Conservation (phyloP, 2,797 vertebrate species). For the Typhlichthys eigenmanni region DNA sequence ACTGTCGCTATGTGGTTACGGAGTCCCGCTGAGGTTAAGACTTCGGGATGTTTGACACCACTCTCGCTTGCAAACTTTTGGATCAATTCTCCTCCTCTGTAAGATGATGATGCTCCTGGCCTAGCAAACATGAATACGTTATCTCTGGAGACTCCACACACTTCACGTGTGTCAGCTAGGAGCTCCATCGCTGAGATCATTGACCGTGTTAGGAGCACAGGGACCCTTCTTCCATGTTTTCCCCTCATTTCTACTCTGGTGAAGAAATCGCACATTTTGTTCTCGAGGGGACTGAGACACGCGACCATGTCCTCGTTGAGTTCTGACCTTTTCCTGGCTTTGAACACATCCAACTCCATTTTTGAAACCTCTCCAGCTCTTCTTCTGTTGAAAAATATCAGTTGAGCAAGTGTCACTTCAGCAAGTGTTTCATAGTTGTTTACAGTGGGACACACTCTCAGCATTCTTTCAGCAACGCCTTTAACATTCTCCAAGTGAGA, state of each 20-base stretch:
- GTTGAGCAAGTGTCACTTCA: constrained; percentile 1
- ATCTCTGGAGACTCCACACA: not conserved
- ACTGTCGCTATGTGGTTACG: constrained; percentile 14
- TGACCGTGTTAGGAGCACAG: constrained; percentile 12
- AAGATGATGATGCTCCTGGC: constrained; percentile 1
- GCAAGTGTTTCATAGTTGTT: constrained; percentile 7
- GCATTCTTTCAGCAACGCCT: not conserved
- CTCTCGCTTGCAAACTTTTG: constrained; percentile 2
- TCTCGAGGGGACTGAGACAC: constrained; percentile 9
- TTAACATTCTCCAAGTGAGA: not conserved
- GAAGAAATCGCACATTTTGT: constrained; percentile 15
- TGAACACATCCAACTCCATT: constrained; percentile 5
- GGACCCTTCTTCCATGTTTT: constrained; percentile 15
- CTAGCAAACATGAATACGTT: constrained; percentile 9
- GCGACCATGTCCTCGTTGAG: not conserved
- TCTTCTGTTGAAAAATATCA: constrained; percentile 10
- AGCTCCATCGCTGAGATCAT: constrained; percentile 12
- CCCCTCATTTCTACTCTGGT: constrained; percentile 15
- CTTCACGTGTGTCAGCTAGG: not conserved
- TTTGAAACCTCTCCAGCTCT: constrained; percentile 10
- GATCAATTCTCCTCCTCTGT: constrained; percentile 6
- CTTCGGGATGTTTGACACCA: constrained; percentile 6
- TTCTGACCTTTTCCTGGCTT: constrained; percentile 6
- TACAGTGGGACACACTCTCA: constrained; percentile 1
- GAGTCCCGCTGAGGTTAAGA: constrained; percentile 10